Evolutionary conservation across 2,113 vertebrate genomes (phyloP).

Genomic region (Xenus cinereus): DNA sequence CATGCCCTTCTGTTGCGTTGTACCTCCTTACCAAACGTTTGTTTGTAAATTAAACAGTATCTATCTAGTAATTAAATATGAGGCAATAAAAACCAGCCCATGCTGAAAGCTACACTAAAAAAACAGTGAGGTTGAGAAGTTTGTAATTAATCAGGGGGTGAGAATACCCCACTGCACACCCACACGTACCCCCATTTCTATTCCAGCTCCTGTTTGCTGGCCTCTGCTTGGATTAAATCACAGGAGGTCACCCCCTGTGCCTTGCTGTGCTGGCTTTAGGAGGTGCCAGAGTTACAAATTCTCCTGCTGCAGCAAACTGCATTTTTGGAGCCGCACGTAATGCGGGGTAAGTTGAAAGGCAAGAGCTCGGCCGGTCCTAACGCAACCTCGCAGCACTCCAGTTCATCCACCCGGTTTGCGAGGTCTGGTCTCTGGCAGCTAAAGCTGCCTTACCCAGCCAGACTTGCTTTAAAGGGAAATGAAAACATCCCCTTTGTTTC

Average conservation of each 20-base stretch:
- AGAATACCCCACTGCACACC: neutral
- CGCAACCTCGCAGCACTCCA: no score
- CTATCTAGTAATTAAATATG: neutral
- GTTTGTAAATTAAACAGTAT: neutral
- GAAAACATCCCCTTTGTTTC: neutral
- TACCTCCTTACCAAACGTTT: neutral
- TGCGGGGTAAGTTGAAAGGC: neutral
- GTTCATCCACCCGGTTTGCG: neutral
- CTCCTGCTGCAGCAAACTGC: neutral
- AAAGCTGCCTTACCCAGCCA: neutral
- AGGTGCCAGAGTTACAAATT: neutral
- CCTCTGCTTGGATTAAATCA: neutral
- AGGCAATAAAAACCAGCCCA: neutral
- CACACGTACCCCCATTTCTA: neutral
- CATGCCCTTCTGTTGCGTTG: neutral
- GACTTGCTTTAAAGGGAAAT: neutral
- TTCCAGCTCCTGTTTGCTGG: neutral
- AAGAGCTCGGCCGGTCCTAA: neutral
- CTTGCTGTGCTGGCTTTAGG: neutral
- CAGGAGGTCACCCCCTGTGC: no score
- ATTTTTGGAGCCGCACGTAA: rapidly evolving
- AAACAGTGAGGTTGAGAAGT: neutral
- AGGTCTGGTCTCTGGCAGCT: neutral
- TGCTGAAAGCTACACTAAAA: neutral
- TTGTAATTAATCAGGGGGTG: neutral